A percentile compares a stretch with the other conserved stretches of the same genome.
These are phyloP conservation scores for Strigamia maritima DNA, from an alignment of 2,888 invertebrate species.

Conservation along the genomic window DNA sequence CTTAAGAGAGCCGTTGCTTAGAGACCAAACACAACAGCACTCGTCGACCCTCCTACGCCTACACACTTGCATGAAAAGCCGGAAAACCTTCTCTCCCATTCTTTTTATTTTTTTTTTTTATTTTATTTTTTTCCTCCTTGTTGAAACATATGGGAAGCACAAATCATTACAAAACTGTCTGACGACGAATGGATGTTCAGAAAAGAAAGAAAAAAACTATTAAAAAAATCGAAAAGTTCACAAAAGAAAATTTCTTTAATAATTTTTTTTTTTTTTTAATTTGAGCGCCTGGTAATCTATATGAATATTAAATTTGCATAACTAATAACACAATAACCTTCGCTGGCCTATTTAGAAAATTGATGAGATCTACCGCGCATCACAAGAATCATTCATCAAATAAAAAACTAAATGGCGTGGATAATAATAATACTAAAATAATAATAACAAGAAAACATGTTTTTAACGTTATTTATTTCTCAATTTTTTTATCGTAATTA, in stretches of 20 bases:
- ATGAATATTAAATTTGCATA: neutral
- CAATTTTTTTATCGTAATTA: neutral
- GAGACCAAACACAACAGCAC: conserved; percentile 21
- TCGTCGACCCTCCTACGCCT: conserved; percentile 11
- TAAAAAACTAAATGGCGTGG: neutral
- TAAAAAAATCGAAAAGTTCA: neutral
- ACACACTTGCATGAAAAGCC: conserved; percentile 24
- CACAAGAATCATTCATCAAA: conserved; percentile 4
- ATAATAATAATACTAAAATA: neutral
- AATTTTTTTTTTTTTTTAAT: neutral
- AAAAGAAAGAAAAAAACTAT: neutral
- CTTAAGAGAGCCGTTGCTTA: conserved; percentile 10
- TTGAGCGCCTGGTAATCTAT: neutral
- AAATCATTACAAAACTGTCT: conserved; percentile 21
- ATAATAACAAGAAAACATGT: neutral
- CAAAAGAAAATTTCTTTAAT: neutral
- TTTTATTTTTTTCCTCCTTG: neutral
- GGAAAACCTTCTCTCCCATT: conserved; percentile 2
- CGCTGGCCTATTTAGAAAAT: neutral
- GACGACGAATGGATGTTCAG: neutral
- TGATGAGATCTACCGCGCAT: neutral
- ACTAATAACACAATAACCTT: neutral
- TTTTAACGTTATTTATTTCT: neutral
- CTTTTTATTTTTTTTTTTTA: neutral
- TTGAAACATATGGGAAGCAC: conserved; percentile 8